Percentiles rank a stretch among this genome's conserved stretches.
These are phyloP conservation scores for Eclectus roratus DNA, from an alignment of 2,113 vertebrate genomes.

Conservation along the genomic window DNA sequence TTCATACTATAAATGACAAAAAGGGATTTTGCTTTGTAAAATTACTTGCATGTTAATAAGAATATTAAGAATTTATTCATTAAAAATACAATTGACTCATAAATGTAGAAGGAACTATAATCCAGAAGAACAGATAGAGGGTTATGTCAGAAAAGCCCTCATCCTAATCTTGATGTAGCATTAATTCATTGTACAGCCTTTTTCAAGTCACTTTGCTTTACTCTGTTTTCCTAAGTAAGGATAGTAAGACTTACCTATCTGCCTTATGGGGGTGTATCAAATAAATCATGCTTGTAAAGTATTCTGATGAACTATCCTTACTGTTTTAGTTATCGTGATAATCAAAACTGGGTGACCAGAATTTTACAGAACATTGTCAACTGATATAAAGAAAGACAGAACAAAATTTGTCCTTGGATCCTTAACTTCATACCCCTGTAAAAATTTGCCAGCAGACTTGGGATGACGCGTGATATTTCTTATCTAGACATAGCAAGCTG, in stretches of 20 bases:
- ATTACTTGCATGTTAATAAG: neutral
- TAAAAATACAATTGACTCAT: neutral
- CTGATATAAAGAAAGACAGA: neutral
- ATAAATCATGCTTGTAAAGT: neutral
- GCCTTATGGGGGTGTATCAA: neutral
- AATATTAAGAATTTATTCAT: neutral
- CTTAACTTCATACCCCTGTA: neutral
- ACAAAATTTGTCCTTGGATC: neutral
- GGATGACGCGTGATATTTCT: constrained; percentile 6
- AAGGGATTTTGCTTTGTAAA: neutral
- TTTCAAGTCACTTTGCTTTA: neutral
- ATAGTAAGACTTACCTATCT: neutral
- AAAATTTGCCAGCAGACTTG: neutral
- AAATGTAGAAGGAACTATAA: neutral
- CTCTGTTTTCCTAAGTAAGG: neutral
- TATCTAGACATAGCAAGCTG: constrained; percentile 22
- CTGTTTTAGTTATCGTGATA: neutral
- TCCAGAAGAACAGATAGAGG: neutral
- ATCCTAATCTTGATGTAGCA: neutral
- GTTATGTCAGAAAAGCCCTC: neutral
- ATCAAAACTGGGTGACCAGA: neutral
- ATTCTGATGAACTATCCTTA: neutral
- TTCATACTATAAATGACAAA: neutral
- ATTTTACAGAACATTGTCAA: neutral
- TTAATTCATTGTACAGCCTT: neutral